phyloP scores from a whole-genome alignment of 2,888 invertebrate genomes.

The Andrena haemorrhoa region DNA sequence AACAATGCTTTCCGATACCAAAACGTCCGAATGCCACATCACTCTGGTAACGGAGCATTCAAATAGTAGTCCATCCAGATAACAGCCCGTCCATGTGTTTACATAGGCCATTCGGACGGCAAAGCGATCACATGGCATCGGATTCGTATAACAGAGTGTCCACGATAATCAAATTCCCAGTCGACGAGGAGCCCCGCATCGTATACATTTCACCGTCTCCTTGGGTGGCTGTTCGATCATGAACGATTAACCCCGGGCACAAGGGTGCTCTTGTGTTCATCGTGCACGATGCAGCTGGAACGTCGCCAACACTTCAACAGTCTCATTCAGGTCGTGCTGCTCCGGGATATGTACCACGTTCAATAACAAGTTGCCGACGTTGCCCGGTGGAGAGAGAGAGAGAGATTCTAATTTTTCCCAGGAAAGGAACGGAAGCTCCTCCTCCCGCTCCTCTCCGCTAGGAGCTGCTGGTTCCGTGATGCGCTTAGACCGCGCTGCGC shows the following conservation, averaged over 20 bases:
- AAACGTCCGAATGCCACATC: no score
- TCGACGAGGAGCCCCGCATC: conserved; percentile 6
- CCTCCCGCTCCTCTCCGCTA: neutral
- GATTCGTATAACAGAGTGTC: neutral
- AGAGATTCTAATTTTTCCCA: conserved; percentile 67
- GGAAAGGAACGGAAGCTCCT: conserved; percentile 10
- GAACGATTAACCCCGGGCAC: conserved; percentile 74
- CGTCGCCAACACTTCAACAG: conserved; percentile 73
- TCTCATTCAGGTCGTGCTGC: conserved; percentile 75
- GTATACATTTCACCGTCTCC: conserved; percentile 25
- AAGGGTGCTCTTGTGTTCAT: conserved; percentile 71
- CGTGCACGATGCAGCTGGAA: conserved; percentile 65
- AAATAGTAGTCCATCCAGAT: no score
- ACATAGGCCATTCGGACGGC: no score
- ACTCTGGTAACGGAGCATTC: no score
- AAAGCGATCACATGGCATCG: neutral
- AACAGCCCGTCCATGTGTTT: no score
- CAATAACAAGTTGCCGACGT: conserved; percentile 76
- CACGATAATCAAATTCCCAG: conserved; percentile 20
- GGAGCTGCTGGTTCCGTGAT: conserved; percentile 21
- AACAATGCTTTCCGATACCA: no score
- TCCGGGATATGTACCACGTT: conserved; percentile 64
- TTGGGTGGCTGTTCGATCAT: conserved; percentile 67
- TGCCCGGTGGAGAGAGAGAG: conserved; percentile 51
- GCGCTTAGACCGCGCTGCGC: conserved; percentile 25